Conservation (phyloP, 2,113 vertebrate genomes). For the Notarius lentiginosus region DNA sequence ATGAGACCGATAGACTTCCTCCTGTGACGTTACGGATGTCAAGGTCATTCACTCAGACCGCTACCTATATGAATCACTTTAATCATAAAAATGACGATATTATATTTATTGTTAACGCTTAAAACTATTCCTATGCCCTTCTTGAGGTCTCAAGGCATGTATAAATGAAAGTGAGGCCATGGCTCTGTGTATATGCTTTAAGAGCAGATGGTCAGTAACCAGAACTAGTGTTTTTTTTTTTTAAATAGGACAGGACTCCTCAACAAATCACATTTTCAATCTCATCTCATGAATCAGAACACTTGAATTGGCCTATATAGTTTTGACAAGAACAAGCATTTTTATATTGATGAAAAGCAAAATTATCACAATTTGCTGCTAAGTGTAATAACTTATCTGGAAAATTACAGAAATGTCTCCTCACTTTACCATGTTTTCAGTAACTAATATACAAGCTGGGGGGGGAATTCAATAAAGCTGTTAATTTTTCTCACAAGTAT, state of each 20-base stretch:
- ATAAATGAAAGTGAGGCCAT: too few species aligned
- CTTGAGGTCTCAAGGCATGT: too few species aligned
- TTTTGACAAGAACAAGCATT: neutral
- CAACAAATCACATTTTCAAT: neutral
- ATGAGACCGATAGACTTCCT: too few species aligned
- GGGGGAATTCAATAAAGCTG: neutral
- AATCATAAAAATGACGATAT: too few species aligned
- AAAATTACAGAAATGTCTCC: neutral
- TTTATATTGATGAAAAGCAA: neutral
- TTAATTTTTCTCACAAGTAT: conserved; percentile 35
- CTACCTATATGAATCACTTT: too few species aligned
- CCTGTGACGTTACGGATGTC: too few species aligned
- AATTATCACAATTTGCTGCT: neutral
- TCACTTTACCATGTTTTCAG: neutral
- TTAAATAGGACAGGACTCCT: neutral
- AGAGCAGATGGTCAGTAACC: neutral
- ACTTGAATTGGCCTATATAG: neutral
- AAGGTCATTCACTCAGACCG: too few species aligned
- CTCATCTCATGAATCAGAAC: neutral
- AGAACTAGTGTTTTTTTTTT: neutral
- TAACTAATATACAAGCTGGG: neutral
- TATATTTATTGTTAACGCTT: too few species aligned
- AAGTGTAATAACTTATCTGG: neutral
- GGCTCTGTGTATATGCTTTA: too few species aligned
- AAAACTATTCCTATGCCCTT: too few species aligned